Evolutionary conservation across 2,113 vertebrate genomes (phyloP), one percentile per base, ranked within the genome.

Genomic region (Pao palembangensis): DNA sequence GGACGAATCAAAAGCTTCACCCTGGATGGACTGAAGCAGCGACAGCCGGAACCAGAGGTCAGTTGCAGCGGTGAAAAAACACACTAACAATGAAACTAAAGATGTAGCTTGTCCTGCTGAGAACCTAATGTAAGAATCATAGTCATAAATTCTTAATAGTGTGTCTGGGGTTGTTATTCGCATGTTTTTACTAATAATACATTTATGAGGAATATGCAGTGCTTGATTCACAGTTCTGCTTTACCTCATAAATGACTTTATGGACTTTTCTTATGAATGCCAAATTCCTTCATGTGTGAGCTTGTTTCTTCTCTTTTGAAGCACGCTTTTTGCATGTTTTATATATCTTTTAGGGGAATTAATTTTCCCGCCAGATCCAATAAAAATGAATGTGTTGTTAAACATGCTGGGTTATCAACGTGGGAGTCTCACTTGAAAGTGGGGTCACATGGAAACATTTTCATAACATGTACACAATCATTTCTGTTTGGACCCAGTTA

Each of bases 21-120:
- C 17, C 52, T 19, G 51, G 23, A 50, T 51, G 56, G 54, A 76
- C 52, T 28, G 65, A 63, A 21, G 41, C 20, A 12, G n/a, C 28
- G 23, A 8, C 64, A 19, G 63, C 51, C 13, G 51, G 50, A 23
- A 51, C 50, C 19, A 28, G 23, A 21, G 79, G 85, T 84, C 44
- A 79, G 56, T 47, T 51, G 2, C 3, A 17, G 55, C 15, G 47
- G 38, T 46, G 34, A 12, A 12, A 38, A 38, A 38, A 38, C 34
- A 34, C 31, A 12, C 34, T 11, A 38, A 38, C 34, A 38, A 38
- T 38, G 20, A 50, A 41, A 58, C 34, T 43, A 31, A 1, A 44
- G 15, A 63, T 53, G 2, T 4, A 21, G 1, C 10, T 38, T 10
- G 34, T 38, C 34, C 11, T 3, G 46, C 12, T 4, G 28, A 23